phyloP scores from a whole-genome alignment of 2,888 invertebrate genomes.

The Eledone cirrhosa region DNA sequence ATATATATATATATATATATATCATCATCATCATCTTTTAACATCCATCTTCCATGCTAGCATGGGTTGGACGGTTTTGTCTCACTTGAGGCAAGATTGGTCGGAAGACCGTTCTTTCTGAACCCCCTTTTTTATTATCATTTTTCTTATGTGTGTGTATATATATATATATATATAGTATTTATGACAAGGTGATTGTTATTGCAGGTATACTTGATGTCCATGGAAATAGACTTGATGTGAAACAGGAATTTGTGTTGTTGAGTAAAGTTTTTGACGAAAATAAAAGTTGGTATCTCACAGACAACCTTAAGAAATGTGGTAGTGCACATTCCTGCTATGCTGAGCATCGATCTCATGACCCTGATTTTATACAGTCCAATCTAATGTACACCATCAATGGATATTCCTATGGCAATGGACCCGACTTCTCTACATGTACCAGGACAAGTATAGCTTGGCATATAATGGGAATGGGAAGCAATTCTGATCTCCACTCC shows the following conservation, averaged over 20 bases:
- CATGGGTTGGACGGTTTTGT: too few relatives aligned
- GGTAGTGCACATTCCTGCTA: slow-evolving; percentile 38
- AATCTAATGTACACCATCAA: slow-evolving; percentile 37
- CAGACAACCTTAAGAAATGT: slow-evolving; percentile 41
- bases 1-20: too few relatives aligned
- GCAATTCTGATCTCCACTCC: slow-evolving; percentile 36
- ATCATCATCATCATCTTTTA: too few relatives aligned
- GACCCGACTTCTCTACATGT: slow-evolving; percentile 30
- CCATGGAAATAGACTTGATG: slow-evolving; percentile 40
- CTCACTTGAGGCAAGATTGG: too few relatives aligned
- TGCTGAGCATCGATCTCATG: slow-evolving; percentile 33
- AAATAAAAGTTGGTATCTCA: slow-evolving; percentile 41
- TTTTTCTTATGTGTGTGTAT: background rate
- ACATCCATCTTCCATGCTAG: too few relatives aligned
- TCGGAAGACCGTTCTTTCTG: too few relatives aligned
- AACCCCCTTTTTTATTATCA: too few relatives aligned
- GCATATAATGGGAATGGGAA: slow-evolving; percentile 37
- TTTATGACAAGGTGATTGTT: background rate
- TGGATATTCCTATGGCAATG: slow-evolving; percentile 33
- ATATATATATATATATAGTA: background rate
- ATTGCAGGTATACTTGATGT: slow-evolving; percentile 37
- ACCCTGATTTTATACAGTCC: slow-evolving; percentile 36
- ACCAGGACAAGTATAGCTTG: slow-evolving; percentile 31
- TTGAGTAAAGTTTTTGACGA: slow-evolving; percentile 47
- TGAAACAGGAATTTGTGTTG: slow-evolving; percentile 43